phyloP scores from a whole-genome alignment of 2,888 invertebrate species.

The Mythimna pallens region DNA sequence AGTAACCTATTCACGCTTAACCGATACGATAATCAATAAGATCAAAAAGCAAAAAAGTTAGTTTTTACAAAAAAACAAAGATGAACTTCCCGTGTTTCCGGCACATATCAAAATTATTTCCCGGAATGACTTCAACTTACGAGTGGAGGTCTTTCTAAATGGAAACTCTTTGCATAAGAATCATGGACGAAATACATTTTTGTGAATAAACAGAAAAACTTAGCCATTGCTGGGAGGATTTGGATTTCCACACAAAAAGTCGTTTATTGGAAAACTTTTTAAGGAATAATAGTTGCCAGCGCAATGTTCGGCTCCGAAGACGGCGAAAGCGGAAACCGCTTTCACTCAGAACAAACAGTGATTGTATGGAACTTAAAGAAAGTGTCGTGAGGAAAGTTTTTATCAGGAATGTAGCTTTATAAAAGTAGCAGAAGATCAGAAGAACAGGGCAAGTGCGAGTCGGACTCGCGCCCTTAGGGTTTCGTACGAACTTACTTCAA shows the following conservation, averaged over 20 bases:
- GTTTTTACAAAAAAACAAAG: background rate
- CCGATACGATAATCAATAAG: background rate
- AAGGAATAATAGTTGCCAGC: constrained; percentile 66
- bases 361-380: no score
- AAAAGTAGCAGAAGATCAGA: no score
- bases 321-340: constrained; percentile 16
- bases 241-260: constrained; percentile 70
- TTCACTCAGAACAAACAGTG: no score
- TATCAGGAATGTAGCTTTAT: no score
- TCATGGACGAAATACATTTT: constrained; percentile 30
- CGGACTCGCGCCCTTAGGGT: no score
- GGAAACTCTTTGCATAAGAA: constrained; percentile 35
- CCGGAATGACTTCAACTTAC: constrained; percentile 17
- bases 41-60: background rate
- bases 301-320: constrained; percentile 39
- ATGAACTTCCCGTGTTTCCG: background rate
- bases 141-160: constrained; percentile 12
- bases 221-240: constrained; percentile 57
- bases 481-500: no score
- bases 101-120: background rate
- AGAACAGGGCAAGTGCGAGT: no score
- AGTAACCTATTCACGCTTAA: no score
- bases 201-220: constrained; percentile 56
- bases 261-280: constrained; percentile 78
- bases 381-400: no score